Conservation (phyloP, 2,797 vertebrate genomes). For the Pelodytes ibericus region DNA sequence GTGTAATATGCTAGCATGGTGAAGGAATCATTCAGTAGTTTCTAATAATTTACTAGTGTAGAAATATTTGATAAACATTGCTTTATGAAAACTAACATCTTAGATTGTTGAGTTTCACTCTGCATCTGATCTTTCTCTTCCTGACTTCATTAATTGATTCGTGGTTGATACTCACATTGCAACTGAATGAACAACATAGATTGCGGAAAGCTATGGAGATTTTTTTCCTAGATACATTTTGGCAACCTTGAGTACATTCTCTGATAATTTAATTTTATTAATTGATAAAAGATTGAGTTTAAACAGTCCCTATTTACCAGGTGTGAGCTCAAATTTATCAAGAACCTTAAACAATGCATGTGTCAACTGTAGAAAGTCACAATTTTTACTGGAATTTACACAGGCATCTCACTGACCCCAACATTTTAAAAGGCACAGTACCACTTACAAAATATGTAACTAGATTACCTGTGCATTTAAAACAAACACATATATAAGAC, state of each 20-base stretch:
- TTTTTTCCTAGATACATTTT: neutral
- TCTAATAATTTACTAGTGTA: conserved; percentile 15
- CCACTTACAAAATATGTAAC: too few relatives aligned
- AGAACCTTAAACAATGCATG: too few relatives aligned
- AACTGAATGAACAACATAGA: neutral
- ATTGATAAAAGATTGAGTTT: neutral
- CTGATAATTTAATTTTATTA: neutral
- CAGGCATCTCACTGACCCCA: too few relatives aligned
- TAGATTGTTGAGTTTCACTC: conserved; percentile 4
- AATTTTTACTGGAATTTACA: too few relatives aligned
- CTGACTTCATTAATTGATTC: neutral
- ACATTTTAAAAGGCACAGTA: too few relatives aligned
- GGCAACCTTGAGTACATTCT: neutral
- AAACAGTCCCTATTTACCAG: neutral
- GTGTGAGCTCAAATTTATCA: neutral
- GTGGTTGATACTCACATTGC: neutral
- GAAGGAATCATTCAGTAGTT: conserved; percentile 46
- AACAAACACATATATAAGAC: too few relatives aligned
- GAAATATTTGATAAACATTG: conserved; percentile 1
- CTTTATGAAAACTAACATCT: conserved; percentile 31
- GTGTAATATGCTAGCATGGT: conserved; percentile 29
- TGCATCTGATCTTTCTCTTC: conserved; percentile 9
- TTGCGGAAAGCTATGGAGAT: neutral
- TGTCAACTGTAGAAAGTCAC: too few relatives aligned
- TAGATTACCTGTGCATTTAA: too few relatives aligned